These are phyloP conservation scores for Rhingia rostrata DNA, from an alignment of 2,888 invertebrate species.

Conservation along the genomic window DNA sequence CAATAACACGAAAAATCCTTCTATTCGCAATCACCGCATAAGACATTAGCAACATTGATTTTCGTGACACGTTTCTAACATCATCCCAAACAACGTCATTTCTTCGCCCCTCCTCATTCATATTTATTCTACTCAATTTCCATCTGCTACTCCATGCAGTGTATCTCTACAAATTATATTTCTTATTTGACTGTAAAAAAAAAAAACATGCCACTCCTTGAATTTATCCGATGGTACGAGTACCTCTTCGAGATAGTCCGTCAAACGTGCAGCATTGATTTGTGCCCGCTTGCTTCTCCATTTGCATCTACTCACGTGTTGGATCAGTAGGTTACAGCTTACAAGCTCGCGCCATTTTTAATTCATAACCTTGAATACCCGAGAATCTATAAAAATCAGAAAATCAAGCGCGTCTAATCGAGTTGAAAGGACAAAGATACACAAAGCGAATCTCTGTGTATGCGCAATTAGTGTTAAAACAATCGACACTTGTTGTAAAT, in stretches of 20 bases:
- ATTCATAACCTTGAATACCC: conserved; percentile 6
- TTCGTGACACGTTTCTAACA: conserved; percentile 59
- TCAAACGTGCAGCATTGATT: conserved; percentile 51
- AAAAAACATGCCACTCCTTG: conserved; percentile 55
- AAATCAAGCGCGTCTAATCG: conserved; percentile 20
- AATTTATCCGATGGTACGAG: conserved; percentile 34
- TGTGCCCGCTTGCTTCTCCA: conserved; percentile 18
- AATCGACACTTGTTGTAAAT: conserved; percentile 2
- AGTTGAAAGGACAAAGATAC: conserved; percentile 61
- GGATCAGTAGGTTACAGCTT: conserved; percentile 22
- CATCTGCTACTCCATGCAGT: conserved; percentile 1
- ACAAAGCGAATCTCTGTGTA: conserved; percentile 19
- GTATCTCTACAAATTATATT: neutral
- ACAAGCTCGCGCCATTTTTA: conserved; percentile 12
- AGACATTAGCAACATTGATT: conserved; percentile 30
- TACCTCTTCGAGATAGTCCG: conserved; percentile 47
- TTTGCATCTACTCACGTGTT: conserved; percentile 69
- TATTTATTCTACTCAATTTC: conserved; percentile 18
- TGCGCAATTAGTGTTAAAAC: conserved; percentile 32
- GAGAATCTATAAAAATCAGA: conserved; percentile 22
- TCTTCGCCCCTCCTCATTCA: conserved; percentile 38
- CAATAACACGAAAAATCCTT: conserved; percentile 36
- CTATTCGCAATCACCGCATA: conserved; percentile 9
- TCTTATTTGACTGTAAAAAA: conserved; percentile 8
- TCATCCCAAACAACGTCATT: conserved; percentile 38